phyloP scores from a whole-genome alignment of 1,140 invertebrate genomes.

The Drosophila gunungcola region DNA sequence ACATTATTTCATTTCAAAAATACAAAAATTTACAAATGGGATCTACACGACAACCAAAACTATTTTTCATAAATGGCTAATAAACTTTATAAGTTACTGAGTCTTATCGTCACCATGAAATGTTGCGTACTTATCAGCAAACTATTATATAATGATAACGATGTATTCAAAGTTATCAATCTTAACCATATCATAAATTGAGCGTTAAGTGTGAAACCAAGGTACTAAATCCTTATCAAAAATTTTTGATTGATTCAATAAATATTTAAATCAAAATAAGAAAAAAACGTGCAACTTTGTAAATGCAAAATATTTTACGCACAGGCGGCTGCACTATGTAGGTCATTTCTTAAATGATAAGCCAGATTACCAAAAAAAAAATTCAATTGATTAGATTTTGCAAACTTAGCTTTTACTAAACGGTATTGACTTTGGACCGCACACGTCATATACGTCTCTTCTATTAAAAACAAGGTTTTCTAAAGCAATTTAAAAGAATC shows the following conservation, averaged over 20 bases:
- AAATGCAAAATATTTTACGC: no score
- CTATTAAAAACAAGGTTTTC: background rate
- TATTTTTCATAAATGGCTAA: conserved; percentile 3
- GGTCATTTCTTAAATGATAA: conserved; percentile 21
- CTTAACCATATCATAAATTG: conserved; percentile 7
- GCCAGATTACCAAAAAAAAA: background rate
- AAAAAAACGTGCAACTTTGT: no score
- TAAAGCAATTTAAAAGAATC: no score
- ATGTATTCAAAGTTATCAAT: conserved; percentile 6
- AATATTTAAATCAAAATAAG: no score
- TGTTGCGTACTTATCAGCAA: conserved; percentile 29
- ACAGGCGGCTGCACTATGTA: conserved; percentile 1
- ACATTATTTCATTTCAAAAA: no score
- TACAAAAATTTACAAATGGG: no score
- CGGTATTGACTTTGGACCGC: background rate
- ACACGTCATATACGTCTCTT: background rate
- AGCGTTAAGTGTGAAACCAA: conserved; percentile 1
- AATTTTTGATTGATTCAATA: no score
- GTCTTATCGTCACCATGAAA: conserved; percentile 17
- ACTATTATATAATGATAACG: conserved; percentile 20
- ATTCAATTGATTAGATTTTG: conserved; percentile 11
- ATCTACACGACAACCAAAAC: background rate
- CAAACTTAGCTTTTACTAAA: conserved; percentile 1
- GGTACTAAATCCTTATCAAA: no score
- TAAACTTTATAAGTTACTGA: conserved; percentile 4